Percentiles rank a stretch among this genome's conserved stretches.
phyloP scores from a whole-genome alignment of 2,797 vertebrate species.

The Erethizon dorsatum region DNA sequence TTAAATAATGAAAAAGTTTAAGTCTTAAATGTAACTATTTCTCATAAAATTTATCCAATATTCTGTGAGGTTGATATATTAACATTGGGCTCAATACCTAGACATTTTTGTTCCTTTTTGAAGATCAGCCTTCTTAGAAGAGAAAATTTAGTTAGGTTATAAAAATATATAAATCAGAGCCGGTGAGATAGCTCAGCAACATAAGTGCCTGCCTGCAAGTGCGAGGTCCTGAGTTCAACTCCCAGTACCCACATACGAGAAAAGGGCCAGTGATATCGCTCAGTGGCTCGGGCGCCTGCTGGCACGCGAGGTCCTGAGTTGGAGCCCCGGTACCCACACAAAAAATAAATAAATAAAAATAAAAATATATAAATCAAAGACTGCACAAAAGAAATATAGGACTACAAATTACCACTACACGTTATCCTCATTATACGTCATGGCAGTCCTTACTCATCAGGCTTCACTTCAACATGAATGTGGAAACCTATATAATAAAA shows the following conservation, averaged over 20 bases:
- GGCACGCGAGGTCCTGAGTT: too few species aligned
- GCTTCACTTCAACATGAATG: rapidly evolving
- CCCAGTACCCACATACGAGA: too few species aligned
- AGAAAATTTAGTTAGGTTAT: neutral
- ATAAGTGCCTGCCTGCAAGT: too few species aligned
- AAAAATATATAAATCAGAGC: neutral
- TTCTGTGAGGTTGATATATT: neutral
- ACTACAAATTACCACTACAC: neutral
- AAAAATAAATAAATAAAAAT: neutral
- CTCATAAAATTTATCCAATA: neutral
- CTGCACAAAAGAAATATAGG: neutral
- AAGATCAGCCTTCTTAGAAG: neutral
- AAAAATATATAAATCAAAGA: neutral
- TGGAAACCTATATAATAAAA: neutral
- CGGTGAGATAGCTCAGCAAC: too few species aligned
- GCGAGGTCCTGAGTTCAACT: too few species aligned
- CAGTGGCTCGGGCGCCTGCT: too few species aligned
- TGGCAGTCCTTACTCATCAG: too few species aligned
- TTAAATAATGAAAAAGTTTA: slow-evolving; percentile 46
- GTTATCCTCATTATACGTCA: too few species aligned
- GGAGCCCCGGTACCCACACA: too few species aligned
- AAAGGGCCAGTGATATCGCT: too few species aligned
- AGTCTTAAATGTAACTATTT: neutral
- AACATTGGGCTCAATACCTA: neutral
- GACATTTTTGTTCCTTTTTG: slow-evolving; percentile 17